Base-by-base conservation (phyloP, 23 tunicate genomes). In the Halocynthia aurantium region DNA sequence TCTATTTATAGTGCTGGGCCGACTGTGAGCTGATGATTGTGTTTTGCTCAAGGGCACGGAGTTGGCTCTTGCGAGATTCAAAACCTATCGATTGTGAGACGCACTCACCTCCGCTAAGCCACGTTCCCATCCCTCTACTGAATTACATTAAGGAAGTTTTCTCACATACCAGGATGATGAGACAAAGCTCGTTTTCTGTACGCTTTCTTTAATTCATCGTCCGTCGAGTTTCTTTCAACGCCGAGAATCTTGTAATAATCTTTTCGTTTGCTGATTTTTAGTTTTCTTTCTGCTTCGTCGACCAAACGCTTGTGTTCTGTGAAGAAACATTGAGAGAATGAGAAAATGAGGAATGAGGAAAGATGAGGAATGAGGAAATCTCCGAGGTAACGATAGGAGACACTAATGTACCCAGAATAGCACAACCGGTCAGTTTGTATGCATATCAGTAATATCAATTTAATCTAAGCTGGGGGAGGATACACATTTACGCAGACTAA, bases 171-270 rank as follows among this genome's bases (percentile, higher is more conserved):
- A 10, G 78, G 78, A 55, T 74, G 78, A 74, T 74, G 78, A 6
- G 56, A 53, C 66, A 74, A 74, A 0, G 78, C 78, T 8, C 78
- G 5, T 44, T 74, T 74, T 63, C 57, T 74, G 78, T 74, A 74
- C n/a, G 96, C 96, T 75, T 89, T 89, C 74, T 89, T 89, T 22
- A 89, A 70, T 60, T 89, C 84, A 49, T 80, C 83, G 40, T 89
- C 96, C 7, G 73, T 73, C 21, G 96, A 88, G 44, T 80, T 78
- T 80, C 70, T 76, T 7, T 77, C 50, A 44, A 89, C 88, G 7
- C 88, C 88, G 7, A 89, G 88, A 19, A 89, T 89, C 50, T 89
- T 89, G 82, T 89, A 89, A 81, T 84, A 89, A 84, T 89, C 88
- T 79, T 89, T 89, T 31, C 83, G 67, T 66, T 89, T 80, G 63